Evolutionary conservation across 2,888 invertebrate species (phyloP), one percentile per base, ranked within the genome.

Genomic region (Artemia sp.): DNA sequence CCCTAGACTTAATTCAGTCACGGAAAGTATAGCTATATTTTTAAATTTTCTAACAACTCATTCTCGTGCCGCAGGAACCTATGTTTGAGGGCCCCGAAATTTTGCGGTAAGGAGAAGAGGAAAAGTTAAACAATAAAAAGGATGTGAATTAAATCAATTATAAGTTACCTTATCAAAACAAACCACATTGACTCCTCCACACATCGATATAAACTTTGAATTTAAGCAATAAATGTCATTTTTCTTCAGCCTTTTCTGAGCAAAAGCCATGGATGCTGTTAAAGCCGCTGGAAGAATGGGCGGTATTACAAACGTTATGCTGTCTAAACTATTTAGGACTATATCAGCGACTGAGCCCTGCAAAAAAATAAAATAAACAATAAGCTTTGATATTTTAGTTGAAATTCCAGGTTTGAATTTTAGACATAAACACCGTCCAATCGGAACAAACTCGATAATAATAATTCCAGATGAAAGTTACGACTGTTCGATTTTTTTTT

Each of bases 101-200:
- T 6, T 5, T 38, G 38, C 6, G 6, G 38, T 38, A 6, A 38
- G 6, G 6, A 38, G 38, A 4, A 38, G 38, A 6, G 6, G 38
- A 38, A 38, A 38, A 38, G 38, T 1, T 6, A 38, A 38, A 38
- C 38, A 38, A 2, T 38, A 4, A 38, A 38, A 38, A 38, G 4
- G 38, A 38, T 2, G 38, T 6, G 6, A 5, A 38, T 38, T 38
- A 6, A 38, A 38, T 38, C 38, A 38, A 4, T 38, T 38, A 6
- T 2, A 38, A 38, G 38, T 38, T 72, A 76, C 76, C 75, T 77
- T 77, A 71, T 77, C 77, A 71, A 77, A 77, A 69, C 76, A 76
- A 14, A 76, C 73, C 51, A 77, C 73, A 71, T 77, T 76, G 12
- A 77, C 72, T 12, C 75, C 74, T 8, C 77, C 77, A 67, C 75